Base-by-base conservation (phyloP, 1,140 invertebrate species). In the Panulirus ornatus region DNA sequence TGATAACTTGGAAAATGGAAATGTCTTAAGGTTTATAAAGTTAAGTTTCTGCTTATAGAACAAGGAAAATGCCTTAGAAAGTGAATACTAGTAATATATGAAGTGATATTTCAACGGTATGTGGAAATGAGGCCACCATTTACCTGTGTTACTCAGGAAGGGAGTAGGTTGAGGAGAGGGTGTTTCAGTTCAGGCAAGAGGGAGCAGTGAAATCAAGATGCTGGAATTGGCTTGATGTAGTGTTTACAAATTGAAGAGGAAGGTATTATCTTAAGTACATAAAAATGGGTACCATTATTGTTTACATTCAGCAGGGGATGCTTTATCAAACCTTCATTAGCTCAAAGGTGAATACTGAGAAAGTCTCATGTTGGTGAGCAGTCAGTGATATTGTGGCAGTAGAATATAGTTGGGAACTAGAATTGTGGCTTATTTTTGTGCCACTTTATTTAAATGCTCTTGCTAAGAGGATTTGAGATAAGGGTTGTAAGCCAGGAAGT, bases 101-200 rank as follows among this genome's bases (percentile, higher is more conserved):
- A 47, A 22, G 3, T 83, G 81, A 36, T 58, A 83, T 66, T 83
- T 38, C 30, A 58, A 40, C 14, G 30, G 34, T 38, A 34, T 34
- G 34, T 66, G 63, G 63, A 66, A 8, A 66, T n/a, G 19, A 66
- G 22, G 22, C 22, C 63, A 66, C 30, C 9, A 38, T 85, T 73
- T 75, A 38, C 42, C 42, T 75, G 66, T 85, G 44, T 85, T 47
- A 70, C 14, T 63, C 63, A 70, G 82, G 63, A 84, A 85, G 83
- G 83, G 83, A 73, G 42, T 22, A 73, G 83, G 83, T 85, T 75
- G 70, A 85, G 83, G 83, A 73, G 83, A 51, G 70, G 83, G 66
- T 34, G 83, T 66, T 85, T 84, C 40, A 19, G 70, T 75, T 71
- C 70, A 51, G 34, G 44, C 16, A 54, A 71, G 82, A 30, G 22